These are phyloP conservation scores for Pristiophorus japonicus DNA, from an alignment of 2,113 vertebrate species.

Conservation along the genomic window DNA sequence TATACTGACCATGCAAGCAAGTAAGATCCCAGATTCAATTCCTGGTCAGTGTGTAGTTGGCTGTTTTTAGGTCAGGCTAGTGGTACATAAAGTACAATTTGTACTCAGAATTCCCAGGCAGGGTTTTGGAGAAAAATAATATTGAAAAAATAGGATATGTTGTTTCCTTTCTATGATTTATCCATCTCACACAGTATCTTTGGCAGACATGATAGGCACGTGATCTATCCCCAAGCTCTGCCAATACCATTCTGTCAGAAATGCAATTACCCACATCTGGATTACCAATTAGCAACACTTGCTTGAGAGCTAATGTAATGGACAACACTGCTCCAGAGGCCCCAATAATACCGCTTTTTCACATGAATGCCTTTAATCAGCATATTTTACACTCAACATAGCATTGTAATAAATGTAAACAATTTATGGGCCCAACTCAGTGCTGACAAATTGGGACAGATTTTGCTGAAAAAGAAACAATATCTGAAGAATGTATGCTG, in stretches of 20 bases:
- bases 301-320: neutral
- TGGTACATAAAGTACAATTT: neutral
- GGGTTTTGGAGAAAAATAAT: neutral
- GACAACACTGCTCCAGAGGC: neutral
- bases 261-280: neutral
- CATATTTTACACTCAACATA: neutral
- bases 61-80: neutral
- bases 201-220: neutral
- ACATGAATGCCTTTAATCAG: neutral
- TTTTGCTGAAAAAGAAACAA: too few species aligned
- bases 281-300: neutral
- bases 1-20: neutral
- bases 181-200: neutral
- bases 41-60: neutral
- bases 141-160: neutral
- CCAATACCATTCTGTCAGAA: neutral
- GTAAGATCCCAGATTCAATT: neutral
- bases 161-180: neutral
- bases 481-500: too few species aligned
- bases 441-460: too few species aligned
- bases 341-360: neutral
- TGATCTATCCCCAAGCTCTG: neutral
- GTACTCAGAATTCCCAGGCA: neutral
- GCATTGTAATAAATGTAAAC: too few species aligned
- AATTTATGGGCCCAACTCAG: too few species aligned